phyloP scores from a whole-genome alignment of 2,113 vertebrate species.

The Macrotis lagotis region DNA sequence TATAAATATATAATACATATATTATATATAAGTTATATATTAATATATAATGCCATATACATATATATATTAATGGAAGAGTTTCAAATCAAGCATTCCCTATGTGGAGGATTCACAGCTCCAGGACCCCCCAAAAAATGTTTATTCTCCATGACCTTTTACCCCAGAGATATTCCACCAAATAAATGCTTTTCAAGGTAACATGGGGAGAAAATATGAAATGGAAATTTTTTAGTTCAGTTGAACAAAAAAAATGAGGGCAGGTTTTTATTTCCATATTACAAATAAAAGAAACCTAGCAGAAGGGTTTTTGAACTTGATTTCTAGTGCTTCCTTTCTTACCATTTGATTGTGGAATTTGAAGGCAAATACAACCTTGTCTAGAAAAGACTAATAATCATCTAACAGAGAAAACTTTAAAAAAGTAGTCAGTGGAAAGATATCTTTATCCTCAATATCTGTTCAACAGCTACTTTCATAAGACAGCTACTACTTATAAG shows the following conservation, averaged over 20 bases:
- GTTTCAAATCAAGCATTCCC: not conserved
- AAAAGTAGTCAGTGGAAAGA: constrained; percentile 52
- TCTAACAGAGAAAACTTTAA: constrained; percentile 43
- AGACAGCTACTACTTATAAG: too few relatives aligned
- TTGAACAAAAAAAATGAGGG: constrained; percentile 55
- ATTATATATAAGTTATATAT: too few relatives aligned
- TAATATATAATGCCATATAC: not conserved
- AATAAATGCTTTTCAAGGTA: constrained; percentile 21
- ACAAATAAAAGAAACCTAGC: constrained; percentile 33
- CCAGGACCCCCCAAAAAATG: not conserved
- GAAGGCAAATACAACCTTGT: constrained; percentile 11
- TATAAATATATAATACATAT: too few relatives aligned
- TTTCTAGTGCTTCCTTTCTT: not conserved
- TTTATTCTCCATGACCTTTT: constrained; percentile 33
- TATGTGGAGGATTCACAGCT: not conserved
- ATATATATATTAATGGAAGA: not conserved
- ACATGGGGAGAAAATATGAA: constrained; percentile 4
- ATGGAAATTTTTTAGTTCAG: constrained; percentile 22
- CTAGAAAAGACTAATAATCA: constrained; percentile 36
- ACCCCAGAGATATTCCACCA: constrained; percentile 1
- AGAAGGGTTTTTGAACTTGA: constrained; percentile 25
- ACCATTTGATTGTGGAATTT: constrained; percentile 37
- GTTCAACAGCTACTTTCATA: constrained; percentile 68
- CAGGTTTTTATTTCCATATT: constrained; percentile 61
- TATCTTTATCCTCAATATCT: constrained; percentile 58